Conservation (phyloP, 2,888 invertebrate species). For the Macaria liturata region DNA sequence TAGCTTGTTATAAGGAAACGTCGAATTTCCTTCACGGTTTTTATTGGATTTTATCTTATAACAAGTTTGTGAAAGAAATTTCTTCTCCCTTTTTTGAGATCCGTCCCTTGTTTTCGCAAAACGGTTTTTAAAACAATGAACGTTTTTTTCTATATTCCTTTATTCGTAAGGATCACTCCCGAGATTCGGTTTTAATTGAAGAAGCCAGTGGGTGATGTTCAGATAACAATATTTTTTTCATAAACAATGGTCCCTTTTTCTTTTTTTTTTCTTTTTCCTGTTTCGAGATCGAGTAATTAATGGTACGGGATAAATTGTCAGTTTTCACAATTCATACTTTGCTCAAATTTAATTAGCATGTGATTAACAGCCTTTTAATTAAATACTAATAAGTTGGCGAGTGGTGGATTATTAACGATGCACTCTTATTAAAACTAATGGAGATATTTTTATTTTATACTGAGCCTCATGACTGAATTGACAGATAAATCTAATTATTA, state of each 20-base stretch:
- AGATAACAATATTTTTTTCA: conserved; percentile 22
- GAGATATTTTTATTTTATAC: too few relatives aligned
- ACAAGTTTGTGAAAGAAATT: conserved; percentile 60
- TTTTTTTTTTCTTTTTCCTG: conserved; percentile 10
- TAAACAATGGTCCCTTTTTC: conserved; percentile 19
- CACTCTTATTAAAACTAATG: too few relatives aligned
- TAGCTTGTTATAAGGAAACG: conserved; percentile 67
- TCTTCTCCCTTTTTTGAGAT: conserved; percentile 44
- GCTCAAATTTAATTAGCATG: not conserved
- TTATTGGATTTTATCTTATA: conserved; percentile 69
- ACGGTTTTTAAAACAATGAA: conserved; percentile 38
- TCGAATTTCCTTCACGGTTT: conserved; percentile 61
- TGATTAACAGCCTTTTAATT: not conserved
- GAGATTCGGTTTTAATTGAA: conserved; percentile 23
- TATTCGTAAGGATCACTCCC: conserved; percentile 24
- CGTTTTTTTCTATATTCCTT: conserved; percentile 24
- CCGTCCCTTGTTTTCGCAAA: conserved; percentile 36
- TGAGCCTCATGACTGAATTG: too few relatives aligned
- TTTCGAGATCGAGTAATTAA: conserved; percentile 8
- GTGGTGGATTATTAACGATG: too few relatives aligned
- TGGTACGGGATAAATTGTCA: conserved; percentile 2
- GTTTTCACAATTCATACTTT: not conserved
- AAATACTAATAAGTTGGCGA: not conserved
- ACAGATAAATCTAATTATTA: too few relatives aligned
- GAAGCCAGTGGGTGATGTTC: conserved; percentile 22